These are phyloP conservation scores for Chamaea fasciata DNA, from an alignment of 2,113 vertebrate genomes.

Conservation along the genomic window DNA sequence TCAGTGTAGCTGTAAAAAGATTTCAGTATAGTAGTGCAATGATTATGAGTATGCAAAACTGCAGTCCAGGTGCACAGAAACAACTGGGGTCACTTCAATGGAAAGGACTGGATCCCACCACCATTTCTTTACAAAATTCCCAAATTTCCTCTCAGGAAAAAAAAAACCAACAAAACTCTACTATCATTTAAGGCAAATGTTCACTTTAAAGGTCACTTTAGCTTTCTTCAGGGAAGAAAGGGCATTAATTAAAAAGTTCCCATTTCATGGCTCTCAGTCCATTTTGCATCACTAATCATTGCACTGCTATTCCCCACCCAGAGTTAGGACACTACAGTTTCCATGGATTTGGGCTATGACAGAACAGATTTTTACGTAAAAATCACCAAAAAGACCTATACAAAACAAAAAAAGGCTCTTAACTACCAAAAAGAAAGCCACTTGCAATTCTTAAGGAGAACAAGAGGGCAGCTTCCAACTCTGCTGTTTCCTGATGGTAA, in stretches of 20 bases:
- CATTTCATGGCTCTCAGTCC: neutral
- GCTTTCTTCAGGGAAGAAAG: slow-evolving; percentile 32
- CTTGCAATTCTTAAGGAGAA: slow-evolving; percentile 5
- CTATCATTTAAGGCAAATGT: slow-evolving; percentile 46
- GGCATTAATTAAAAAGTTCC: neutral
- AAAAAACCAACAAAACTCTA: neutral
- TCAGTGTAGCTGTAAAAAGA: slow-evolving; percentile 33
- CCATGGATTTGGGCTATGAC: neutral
- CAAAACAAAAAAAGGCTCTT: slow-evolving; percentile 32
- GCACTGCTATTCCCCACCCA: slow-evolving; percentile 4
- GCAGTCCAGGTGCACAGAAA: neutral
- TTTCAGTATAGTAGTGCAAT: neutral
- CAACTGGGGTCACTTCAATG: neutral
- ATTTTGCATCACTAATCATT: neutral
- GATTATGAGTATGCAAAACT: neutral
- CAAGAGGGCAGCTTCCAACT: neutral
- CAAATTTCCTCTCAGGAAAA: neutral
- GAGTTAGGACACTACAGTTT: neutral
- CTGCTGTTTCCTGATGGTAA: neutral
- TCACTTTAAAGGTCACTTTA: slow-evolving; percentile 54
- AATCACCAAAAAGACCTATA: slow-evolving; percentile 41
- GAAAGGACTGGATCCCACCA: neutral
- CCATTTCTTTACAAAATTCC: neutral
- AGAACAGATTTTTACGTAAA: slow-evolving; percentile 16
- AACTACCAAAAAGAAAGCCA: slow-evolving; percentile 42